Conservation (phyloP, 53 echinoderm and acorn worm genomes). For the Hippasteria phrygiana region DNA sequence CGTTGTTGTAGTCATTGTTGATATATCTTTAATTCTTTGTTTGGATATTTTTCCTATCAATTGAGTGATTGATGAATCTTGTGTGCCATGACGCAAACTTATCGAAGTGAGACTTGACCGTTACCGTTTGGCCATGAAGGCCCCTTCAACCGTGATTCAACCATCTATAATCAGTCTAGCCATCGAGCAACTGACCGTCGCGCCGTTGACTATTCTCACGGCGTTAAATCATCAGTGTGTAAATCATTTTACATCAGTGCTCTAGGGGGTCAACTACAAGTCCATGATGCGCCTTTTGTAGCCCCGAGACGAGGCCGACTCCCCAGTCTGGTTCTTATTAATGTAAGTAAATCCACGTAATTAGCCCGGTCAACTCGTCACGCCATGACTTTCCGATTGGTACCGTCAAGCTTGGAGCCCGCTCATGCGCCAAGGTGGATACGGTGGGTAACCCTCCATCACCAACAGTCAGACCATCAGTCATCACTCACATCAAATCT, state of each 20-base stretch:
- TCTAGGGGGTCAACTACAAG: too few species aligned
- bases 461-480: not conserved
- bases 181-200: too few species aligned
- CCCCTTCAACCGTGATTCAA: not conserved
- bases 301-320: not conserved
- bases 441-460: not conserved
- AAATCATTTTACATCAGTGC: not conserved
- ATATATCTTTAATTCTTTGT: not conserved
- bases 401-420: not conserved
- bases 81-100: not conserved
- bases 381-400: not conserved
- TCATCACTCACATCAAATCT: constrained; percentile 1
- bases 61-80: too few species aligned
- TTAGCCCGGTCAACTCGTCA: not conserved
- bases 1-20: too few species aligned
- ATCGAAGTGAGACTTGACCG: not conserved
- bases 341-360: not conserved
- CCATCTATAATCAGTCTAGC: too few species aligned
- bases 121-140: not conserved
- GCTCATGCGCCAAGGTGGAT: not conserved
- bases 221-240: not conserved
- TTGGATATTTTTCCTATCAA: not conserved
- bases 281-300: not conserved
- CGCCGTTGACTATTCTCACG: too few species aligned
- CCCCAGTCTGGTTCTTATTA: not conserved